A percentile compares a stretch with the other conserved stretches of the same genome.
Evolutionary conservation across 2,113 vertebrate genomes (phyloP).

Genomic region (Amblyopsis rosae): DNA sequence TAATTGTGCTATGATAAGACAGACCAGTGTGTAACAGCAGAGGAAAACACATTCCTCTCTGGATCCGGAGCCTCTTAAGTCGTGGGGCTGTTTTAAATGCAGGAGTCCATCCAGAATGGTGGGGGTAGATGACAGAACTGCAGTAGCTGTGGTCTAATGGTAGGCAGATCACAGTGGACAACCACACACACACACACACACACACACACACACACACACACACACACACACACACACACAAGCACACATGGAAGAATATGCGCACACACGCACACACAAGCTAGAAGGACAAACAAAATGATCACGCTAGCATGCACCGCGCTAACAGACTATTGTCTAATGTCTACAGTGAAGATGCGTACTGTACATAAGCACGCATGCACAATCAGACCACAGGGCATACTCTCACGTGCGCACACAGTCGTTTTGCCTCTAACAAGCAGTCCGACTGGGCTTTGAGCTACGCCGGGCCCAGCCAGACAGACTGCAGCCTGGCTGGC

Average conservation of each 20-base stretch:
- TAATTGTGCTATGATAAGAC: neutral
- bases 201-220: neutral
- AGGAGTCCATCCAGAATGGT: conserved; percentile 25
- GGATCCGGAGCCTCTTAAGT: conserved; percentile 2
- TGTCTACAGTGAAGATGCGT: conserved; percentile 1
- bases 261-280: neutral
- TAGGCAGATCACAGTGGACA: conserved; percentile 35
- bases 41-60: neutral
- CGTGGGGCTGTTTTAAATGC: conserved; percentile 29
- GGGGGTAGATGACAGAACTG: conserved; percentile 23
- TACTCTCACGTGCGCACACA: conserved; percentile 5
- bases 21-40: neutral
- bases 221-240: neutral
- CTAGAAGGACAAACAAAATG: neutral
- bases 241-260: neutral
- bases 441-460: conserved; percentile 34
- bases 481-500: conserved; percentile 17
- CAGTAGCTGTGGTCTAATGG: conserved; percentile 30
- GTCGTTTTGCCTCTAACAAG: conserved; percentile 46
- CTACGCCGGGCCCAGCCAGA: conserved; percentile 17
- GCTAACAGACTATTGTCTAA: too few relatives aligned
- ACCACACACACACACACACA: conserved; percentile 1
- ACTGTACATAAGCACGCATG: neutral
- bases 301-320: neutral
- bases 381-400: conserved; percentile 15